Conservation (phyloP, 2,888 invertebrate species). For the Tenthredo livida region DNA sequence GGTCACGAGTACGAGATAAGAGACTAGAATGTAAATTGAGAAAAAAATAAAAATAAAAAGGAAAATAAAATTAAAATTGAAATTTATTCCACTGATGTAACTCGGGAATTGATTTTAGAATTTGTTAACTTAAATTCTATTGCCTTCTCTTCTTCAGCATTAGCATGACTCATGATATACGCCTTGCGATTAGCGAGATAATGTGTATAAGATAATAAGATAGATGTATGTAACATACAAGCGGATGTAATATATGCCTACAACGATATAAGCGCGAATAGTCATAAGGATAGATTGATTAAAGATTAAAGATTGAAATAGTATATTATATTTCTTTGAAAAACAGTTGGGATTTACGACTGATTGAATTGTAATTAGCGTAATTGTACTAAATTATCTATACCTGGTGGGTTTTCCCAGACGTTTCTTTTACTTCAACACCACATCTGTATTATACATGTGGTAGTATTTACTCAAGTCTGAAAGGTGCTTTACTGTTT, state of each 20-base stretch:
- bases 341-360: slow-evolving; percentile 1
- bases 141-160: neutral
- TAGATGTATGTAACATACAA: neutral
- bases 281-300: slow-evolving; percentile 23
- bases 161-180: slow-evolving; percentile 5
- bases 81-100: slow-evolving; percentile 1
- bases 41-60: neutral
- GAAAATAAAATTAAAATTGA: neutral
- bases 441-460: no score
- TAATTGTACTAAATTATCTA: slow-evolving; percentile 13
- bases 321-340: slow-evolving; percentile 2
- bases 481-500: neutral
- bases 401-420: neutral
- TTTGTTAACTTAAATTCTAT: neutral
- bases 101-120: neutral
- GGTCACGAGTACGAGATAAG: neutral
- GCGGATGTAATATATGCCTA: neutral
- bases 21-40: slow-evolving; percentile 20
- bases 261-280: no score
- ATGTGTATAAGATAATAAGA: neutral
- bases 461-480: neutral
- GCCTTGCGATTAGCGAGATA: neutral
- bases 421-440: neutral
- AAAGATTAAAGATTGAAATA: neutral
- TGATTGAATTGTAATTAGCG: slow-evolving; percentile 8